These are phyloP conservation scores for Sylvia borin DNA, from an alignment of 2,797 vertebrate genomes.

Conservation along the genomic window DNA sequence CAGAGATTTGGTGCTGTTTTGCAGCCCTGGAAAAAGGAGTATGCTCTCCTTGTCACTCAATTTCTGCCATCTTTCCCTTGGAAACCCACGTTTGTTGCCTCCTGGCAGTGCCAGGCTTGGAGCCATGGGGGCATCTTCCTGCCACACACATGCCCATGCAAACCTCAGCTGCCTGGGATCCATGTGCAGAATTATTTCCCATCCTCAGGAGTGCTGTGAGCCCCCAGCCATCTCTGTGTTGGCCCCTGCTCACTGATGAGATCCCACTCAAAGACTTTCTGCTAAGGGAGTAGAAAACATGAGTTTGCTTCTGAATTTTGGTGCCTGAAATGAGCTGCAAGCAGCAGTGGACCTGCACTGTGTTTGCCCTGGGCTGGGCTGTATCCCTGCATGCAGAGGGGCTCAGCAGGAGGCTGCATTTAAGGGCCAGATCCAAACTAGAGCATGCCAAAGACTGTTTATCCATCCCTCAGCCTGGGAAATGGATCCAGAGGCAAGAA, in stretches of 20 bases:
- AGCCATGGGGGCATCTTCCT: not conserved
- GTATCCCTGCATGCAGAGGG: not conserved
- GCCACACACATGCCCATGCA: rapidly evolving
- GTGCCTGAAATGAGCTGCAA: not conserved
- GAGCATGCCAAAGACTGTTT: not conserved
- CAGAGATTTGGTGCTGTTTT: not conserved
- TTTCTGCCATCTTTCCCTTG: not conserved
- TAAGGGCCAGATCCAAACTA: not conserved
- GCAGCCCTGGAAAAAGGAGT: not conserved
- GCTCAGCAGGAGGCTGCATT: not conserved
- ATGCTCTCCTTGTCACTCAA: not conserved
- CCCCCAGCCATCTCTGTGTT: not conserved
- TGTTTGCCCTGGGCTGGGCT: not conserved
- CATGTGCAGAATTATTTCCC: not conserved
- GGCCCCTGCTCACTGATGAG: not conserved
- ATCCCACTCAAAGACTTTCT: not conserved
- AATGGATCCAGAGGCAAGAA: not conserved
- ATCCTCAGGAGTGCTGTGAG: not conserved
- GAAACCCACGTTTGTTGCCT: not conserved
- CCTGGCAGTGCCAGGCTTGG: not conserved
- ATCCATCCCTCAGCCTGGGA: not conserved
- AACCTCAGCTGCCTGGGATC: not conserved
- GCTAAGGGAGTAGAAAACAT: not conserved
- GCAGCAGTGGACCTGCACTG: not conserved
- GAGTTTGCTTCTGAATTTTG: not conserved